These are phyloP conservation scores for Tachypleus tridentatus DNA, from an alignment of 1,140 invertebrate species.

Conservation along the genomic window DNA sequence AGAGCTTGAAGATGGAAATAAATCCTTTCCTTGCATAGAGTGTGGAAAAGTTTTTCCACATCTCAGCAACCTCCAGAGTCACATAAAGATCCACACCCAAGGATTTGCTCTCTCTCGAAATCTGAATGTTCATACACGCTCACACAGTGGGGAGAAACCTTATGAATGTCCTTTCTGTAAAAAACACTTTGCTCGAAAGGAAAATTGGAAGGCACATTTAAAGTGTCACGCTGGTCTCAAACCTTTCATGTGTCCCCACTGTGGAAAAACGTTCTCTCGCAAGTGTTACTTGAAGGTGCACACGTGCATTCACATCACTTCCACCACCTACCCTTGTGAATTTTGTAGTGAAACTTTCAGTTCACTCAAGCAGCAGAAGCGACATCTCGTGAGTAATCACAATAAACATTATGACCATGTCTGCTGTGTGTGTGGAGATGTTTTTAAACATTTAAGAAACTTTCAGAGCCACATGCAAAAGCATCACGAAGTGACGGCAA, in stretches of 20 bases:
- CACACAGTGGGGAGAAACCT: conserved; percentile 27
- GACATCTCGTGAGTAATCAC: conserved; percentile 11
- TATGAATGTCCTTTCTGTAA: conserved; percentile 30
- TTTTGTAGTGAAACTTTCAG: conserved; percentile 16
- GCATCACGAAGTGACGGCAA: conserved; percentile 13
- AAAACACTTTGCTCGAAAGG: conserved; percentile 29
- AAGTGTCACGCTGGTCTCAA: conserved; percentile 25
- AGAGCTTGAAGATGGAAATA: conserved; percentile 20
- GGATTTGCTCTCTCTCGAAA: conserved; percentile 25
- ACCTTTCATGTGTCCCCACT: conserved; percentile 24
- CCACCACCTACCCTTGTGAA: conserved; percentile 19
- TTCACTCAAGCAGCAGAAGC: conserved; percentile 11
- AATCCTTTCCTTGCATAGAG: conserved; percentile 28
- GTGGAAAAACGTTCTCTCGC: conserved; percentile 29
- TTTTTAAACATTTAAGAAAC: conserved; percentile 22
- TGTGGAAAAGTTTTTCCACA: conserved; percentile 33
- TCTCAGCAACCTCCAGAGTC: conserved; percentile 32
- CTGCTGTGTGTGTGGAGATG: conserved; percentile 24
- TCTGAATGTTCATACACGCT: conserved; percentile 25
- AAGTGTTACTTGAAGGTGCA: conserved; percentile 32
- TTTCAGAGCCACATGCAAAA: conserved; percentile 25
- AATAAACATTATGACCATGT: conserved; percentile 12
- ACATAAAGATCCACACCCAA: conserved; percentile 32
- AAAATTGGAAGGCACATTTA: conserved; percentile 25
- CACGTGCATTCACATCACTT: conserved; percentile 26